A percentile compares a stretch with the other conserved stretches of the same genome.
These are phyloP conservation scores for Tinamus major DNA, from an alignment of 2,797 vertebrate genomes.

Conservation along the genomic window DNA sequence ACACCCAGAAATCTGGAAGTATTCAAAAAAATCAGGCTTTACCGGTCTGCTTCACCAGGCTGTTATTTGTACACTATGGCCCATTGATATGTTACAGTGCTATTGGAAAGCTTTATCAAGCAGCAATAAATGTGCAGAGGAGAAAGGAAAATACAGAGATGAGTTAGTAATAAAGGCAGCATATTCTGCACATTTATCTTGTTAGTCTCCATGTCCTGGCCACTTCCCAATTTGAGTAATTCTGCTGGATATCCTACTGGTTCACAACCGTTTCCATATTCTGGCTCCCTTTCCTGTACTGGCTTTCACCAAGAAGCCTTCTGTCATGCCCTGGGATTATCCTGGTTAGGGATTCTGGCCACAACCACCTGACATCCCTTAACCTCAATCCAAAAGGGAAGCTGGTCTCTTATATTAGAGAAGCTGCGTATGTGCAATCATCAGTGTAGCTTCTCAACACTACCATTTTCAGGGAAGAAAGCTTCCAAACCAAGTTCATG, in stretches of 20 bases:
- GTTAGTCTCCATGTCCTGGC: slow-evolving; percentile 5
- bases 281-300: background rate
- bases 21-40: slow-evolving; percentile 20
- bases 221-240: background rate
- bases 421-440: background rate
- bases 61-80: background rate
- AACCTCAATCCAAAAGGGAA: background rate
- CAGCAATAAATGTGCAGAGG: background rate
- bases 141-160: slow-evolving; percentile 14
- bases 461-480: background rate
- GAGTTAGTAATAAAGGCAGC: slow-evolving; percentile 4
- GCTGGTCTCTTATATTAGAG: background rate
- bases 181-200: slow-evolving; percentile 32
- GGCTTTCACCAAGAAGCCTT: background rate
- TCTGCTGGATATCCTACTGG: slow-evolving; percentile 9
- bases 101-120: slow-evolving; percentile 31
- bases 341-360: background rate
- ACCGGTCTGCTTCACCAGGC: background rate
- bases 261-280: slow-evolving; percentile 7
- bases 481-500: background rate
- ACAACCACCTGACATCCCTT: background rate
- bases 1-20: slow-evolving; percentile 62
- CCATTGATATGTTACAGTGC: slow-evolving; percentile 26
- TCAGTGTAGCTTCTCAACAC: background rate
- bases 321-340: background rate